A percentile compares a stretch with the other conserved stretches of the same genome.
phyloP scores from a whole-genome alignment of 2,888 invertebrate species.

The Salticus scenicus region DNA sequence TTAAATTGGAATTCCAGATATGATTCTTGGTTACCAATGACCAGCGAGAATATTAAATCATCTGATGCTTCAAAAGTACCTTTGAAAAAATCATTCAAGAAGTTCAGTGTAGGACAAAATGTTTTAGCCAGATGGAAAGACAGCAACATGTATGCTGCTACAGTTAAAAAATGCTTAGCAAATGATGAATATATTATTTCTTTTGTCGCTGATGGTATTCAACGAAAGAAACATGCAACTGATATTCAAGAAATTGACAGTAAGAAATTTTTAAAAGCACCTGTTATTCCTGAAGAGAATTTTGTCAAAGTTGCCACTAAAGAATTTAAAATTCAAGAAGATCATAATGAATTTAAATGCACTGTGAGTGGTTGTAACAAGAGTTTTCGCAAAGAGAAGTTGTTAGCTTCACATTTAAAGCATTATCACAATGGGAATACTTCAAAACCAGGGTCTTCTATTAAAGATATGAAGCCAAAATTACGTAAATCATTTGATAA shows the following conservation, averaged over 20 bases:
- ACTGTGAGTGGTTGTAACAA: slow-evolving; percentile 83
- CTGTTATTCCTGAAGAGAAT: neutral
- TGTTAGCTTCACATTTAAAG: slow-evolving; percentile 94
- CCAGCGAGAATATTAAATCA: slow-evolving; percentile 42
- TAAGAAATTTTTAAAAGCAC: neutral
- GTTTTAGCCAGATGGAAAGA: slow-evolving; percentile 53
- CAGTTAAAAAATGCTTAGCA: slow-evolving; percentile 50
- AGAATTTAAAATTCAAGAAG: slow-evolving; percentile 75
- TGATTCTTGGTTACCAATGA: slow-evolving; percentile 56
- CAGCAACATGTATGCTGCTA: slow-evolving; percentile 38
- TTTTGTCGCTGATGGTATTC: slow-evolving; percentile 46
- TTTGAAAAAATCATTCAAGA: slow-evolving; percentile 8
- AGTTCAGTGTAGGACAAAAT: slow-evolving; percentile 31
- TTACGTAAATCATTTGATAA: neutral
- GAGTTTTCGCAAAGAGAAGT: slow-evolving; percentile 91
- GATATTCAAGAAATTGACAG: slow-evolving; percentile 35
- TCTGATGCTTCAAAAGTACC: neutral
- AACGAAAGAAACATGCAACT: slow-evolving; percentile 48
- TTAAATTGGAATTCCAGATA: slow-evolving; percentile 80
- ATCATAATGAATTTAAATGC: slow-evolving; percentile 77
- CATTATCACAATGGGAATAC: slow-evolving; percentile 82
- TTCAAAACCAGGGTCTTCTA: neutral
- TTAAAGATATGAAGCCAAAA: neutral
- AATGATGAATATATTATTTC: slow-evolving; percentile 48
- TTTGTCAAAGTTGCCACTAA: slow-evolving; percentile 72